These are phyloP conservation scores for Notarius quadriscutis DNA, from an alignment of 2,113 vertebrate species.

Conservation along the genomic window DNA sequence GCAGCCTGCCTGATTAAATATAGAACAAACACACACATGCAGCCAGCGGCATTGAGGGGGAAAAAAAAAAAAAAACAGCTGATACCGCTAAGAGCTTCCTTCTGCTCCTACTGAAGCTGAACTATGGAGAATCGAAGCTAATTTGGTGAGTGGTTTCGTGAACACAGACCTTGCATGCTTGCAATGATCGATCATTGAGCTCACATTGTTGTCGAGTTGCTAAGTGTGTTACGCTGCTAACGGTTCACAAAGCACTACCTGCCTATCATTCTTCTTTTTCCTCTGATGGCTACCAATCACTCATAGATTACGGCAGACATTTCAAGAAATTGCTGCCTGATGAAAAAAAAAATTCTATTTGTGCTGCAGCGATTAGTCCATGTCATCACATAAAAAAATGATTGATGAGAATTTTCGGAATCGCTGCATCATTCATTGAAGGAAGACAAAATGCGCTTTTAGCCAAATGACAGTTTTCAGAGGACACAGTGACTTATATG, in stretches of 20 bases:
- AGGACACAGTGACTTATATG: constrained; percentile 30
- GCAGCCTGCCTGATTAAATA: constrained; percentile 47
- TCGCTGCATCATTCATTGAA: constrained; percentile 18
- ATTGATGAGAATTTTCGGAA: constrained; percentile 19
- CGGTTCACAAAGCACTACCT: constrained; percentile 5
- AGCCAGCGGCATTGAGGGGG: neutral
- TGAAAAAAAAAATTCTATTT: constrained; percentile 14
- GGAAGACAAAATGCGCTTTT: constrained; percentile 29
- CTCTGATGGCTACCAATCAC: constrained; percentile 1
- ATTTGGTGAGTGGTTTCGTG: constrained; percentile 39
- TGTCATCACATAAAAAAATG: neutral
- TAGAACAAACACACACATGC: constrained; percentile 35
- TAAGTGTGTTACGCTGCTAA: constrained; percentile 14
- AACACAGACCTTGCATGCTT: constrained; percentile 30
- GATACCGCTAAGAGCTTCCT: constrained; percentile 30
- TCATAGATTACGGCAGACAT: neutral
- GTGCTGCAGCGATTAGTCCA: constrained; percentile 28
- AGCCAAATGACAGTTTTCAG: constrained; percentile 18
- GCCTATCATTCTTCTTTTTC: neutral
- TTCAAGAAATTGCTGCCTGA: constrained; percentile 18
- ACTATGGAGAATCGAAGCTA: constrained; percentile 41
- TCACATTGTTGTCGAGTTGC: constrained; percentile 17
- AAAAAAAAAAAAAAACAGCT: constrained; percentile 26
- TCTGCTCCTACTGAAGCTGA: constrained; percentile 14
- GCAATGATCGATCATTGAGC: constrained; percentile 23